These are phyloP conservation scores for Venturia canescens DNA, from an alignment of 1,140 invertebrate species.

Conservation along the genomic window DNA sequence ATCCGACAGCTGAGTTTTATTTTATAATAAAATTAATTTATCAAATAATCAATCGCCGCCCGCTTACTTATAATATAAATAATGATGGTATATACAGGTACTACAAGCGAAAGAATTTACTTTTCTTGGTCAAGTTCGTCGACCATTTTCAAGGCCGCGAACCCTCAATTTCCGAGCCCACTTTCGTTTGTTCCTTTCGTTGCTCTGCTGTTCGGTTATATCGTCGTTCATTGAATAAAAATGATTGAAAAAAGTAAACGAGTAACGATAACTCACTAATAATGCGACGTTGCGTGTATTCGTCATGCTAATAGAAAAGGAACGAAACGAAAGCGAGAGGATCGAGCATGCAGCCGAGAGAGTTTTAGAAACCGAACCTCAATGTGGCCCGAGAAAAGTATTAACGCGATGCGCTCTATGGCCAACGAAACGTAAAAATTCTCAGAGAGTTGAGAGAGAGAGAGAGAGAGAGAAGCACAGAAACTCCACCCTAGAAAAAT, in stretches of 20 bases:
- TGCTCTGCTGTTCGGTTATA: too few relatives aligned
- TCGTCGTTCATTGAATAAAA: too few relatives aligned
- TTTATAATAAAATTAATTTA: background rate
- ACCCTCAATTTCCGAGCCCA: slow-evolving; percentile 30
- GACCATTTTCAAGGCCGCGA: slow-evolving; percentile 62
- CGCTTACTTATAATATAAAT: too few relatives aligned
- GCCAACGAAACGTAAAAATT: slow-evolving; percentile 63
- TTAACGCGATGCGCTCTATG: background rate
- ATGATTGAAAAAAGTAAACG: background rate
- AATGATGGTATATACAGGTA: too few relatives aligned
- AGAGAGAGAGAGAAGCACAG: too few relatives aligned
- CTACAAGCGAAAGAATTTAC: background rate
- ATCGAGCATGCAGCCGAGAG: slow-evolving; percentile 57
- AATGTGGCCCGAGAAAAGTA: slow-evolving; percentile 49
- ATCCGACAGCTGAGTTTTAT: background rate
- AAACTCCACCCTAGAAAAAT: slow-evolving; percentile 50
- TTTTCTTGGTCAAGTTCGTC: slow-evolving; percentile 52
- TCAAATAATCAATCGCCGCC: too few relatives aligned
- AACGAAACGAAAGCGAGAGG: slow-evolving; percentile 63
- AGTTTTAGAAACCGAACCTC: slow-evolving; percentile 70
- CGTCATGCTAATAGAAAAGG: slow-evolving; percentile 53
- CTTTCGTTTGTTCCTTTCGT: slow-evolving; percentile 57
- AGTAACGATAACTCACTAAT: background rate
- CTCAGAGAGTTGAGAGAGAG: too few relatives aligned
- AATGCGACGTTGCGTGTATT: slow-evolving; percentile 5